Evolutionary conservation across 2,888 invertebrate genomes (phyloP), one percentile per base, ranked within the genome.

Genomic region (Melieria omissa): DNA sequence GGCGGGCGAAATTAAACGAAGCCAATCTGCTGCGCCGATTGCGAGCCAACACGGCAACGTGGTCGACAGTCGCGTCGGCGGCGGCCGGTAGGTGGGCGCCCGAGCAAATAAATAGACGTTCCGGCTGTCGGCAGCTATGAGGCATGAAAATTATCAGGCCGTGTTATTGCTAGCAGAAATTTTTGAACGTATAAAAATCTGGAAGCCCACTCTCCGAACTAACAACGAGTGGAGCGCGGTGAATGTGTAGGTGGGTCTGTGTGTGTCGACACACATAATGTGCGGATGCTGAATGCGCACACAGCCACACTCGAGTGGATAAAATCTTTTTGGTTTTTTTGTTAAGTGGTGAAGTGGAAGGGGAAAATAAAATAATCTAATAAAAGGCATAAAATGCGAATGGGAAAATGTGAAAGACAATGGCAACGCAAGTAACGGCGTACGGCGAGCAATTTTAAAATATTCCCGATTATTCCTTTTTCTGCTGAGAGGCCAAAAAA

Each of bases 131-230:
- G 29, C 29, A 29, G 80, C 79, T 78, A 80, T 81, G 81, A 80
- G 79, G 78, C 83, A 84, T 83, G 82, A 84, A 85, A 85, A 83
- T 84, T 83, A 85, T 83, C 80, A 82, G 83, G 83, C 83, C 84
- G 83, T 86, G 85, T 83, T 85, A 85, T 86, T 86, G 82, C 82
- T 77, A 80, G 75, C 79, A 81, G 76, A 65, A 74, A 58, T 14
- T 58, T 42, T 58, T 29, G 29, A 57, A 41, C 58, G 10, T 29
- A 16, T 55, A 60, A 67, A 41, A 47, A 44, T 14, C 58, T 29
- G 66, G 58, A 66, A 49, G 14, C 7, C 70, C 8, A 57, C 49
- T 16, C n/a, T 73, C 75, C 68, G 64, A 64, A 54, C 16, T 41
- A 71, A 65, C 45, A 66, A 29, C 68, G 14, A n/a, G 41, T 44